phyloP scores from a whole-genome alignment of 2,113 vertebrate species.

The Macheiramphus alcinus region DNA sequence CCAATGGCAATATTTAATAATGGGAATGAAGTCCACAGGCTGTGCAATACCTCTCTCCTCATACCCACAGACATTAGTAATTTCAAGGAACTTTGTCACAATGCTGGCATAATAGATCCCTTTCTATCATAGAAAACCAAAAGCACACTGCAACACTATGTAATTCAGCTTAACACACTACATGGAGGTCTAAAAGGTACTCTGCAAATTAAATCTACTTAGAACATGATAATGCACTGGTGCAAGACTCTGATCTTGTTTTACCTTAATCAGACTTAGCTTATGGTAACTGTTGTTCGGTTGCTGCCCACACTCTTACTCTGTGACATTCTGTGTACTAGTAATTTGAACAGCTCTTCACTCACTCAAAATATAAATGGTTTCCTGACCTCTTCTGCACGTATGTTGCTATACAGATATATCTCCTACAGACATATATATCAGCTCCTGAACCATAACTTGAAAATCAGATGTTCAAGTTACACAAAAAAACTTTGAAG shows the following conservation, averaged over 20 bases:
- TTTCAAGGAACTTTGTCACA: neutral
- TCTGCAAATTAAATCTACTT: neutral
- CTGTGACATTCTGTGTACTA: neutral
- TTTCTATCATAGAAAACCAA: neutral
- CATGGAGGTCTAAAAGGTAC: neutral
- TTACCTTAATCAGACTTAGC: neutral
- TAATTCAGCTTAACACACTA: neutral
- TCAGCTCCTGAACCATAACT: neutral
- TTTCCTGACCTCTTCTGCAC: neutral
- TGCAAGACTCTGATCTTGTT: neutral
- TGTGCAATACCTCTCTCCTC: neutral
- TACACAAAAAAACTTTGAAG: neutral
- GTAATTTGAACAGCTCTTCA: neutral
- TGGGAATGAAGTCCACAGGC: neutral
- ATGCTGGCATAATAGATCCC: neutral
- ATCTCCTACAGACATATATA: neutral
- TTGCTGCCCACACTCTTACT: neutral
- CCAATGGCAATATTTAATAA: neutral
- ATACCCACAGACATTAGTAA: neutral
- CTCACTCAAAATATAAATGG: neutral
- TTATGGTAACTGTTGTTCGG: neutral
- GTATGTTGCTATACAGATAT: neutral
- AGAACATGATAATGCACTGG: neutral
- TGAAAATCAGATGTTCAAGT: neutral
- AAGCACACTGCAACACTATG: neutral